These are phyloP conservation scores for Antennarius striatus DNA, from an alignment of 2,113 vertebrate species.

Conservation along the genomic window DNA sequence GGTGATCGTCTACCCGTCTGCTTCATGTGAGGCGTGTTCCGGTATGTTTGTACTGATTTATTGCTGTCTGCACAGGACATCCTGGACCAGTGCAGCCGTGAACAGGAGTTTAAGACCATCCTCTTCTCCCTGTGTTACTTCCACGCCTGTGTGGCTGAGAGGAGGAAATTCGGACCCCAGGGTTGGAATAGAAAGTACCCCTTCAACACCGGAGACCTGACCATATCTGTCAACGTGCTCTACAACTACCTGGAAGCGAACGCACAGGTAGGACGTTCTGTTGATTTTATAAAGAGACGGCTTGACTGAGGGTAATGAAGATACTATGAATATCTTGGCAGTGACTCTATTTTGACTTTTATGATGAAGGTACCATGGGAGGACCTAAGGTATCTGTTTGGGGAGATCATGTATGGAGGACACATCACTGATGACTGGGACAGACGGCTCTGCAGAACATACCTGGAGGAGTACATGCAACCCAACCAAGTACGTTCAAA, in stretches of 20 bases:
- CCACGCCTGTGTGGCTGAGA: conserved; percentile 83
- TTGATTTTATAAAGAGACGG: neutral
- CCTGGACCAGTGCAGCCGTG: conserved; percentile 81
- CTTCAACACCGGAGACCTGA: conserved; percentile 84
- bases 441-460: conserved; percentile 82
- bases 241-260: conserved; percentile 86
- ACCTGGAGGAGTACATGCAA: conserved; percentile 87
- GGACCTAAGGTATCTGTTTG: conserved; percentile 85
- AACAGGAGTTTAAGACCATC: conserved; percentile 87
- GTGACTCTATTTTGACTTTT: conserved; percentile 17
- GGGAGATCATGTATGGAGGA: conserved; percentile 86
- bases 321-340: neutral
- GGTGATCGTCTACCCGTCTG: conserved; percentile 48
- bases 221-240: conserved; percentile 84
- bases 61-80: conserved; percentile 71
- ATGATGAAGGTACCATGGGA: conserved; percentile 81
- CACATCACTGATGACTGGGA: conserved; percentile 88
- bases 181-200: conserved; percentile 86
- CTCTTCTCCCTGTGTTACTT: conserved; percentile 86
- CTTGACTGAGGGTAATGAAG: neutral
- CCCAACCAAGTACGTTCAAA: conserved; percentile 78
- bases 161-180: conserved; percentile 83
- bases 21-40: too few species aligned
- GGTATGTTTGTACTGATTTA: neutral
- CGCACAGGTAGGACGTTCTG: conserved; percentile 74